Evolutionary conservation across 1,140 invertebrate species (phyloP).

Genomic region (Sarcophaga bullata): DNA sequence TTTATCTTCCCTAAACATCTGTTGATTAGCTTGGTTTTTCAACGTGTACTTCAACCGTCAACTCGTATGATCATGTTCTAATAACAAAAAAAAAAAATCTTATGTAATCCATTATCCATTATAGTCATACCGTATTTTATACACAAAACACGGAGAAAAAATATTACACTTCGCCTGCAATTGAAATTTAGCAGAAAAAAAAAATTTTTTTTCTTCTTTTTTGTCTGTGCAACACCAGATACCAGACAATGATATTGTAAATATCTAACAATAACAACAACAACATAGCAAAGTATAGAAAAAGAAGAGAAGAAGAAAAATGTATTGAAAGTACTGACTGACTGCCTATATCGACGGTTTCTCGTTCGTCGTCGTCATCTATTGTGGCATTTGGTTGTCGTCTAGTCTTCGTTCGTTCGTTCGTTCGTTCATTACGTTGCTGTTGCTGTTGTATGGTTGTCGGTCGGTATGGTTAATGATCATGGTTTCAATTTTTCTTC

Average conservation of each 20-base stretch:
- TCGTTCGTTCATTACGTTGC: too few relatives aligned
- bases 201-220: too few relatives aligned
- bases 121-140: constrained; percentile 12
- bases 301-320: background rate
- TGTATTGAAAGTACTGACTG: constrained; percentile 20
- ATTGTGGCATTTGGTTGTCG: too few relatives aligned
- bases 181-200: background rate
- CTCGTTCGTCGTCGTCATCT: too few relatives aligned
- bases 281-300: background rate
- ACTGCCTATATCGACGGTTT: too few relatives aligned
- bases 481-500: constrained; percentile 25
- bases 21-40: background rate
- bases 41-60: background rate
- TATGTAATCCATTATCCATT: constrained; percentile 7
- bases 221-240: background rate
- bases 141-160: background rate
- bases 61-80: constrained; percentile 34
- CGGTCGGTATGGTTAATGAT: background rate
- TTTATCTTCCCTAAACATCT: too few relatives aligned
- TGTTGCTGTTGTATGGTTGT: too few relatives aligned
- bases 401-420: too few relatives aligned
- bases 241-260: constrained; percentile 19
- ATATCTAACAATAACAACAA: too few relatives aligned
- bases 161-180: background rate
- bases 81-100: background rate